Evolutionary conservation across 2,797 vertebrate genomes (phyloP), one percentile per base, ranked within the genome.

Genomic region (Cephalopachus bancanus): DNA sequence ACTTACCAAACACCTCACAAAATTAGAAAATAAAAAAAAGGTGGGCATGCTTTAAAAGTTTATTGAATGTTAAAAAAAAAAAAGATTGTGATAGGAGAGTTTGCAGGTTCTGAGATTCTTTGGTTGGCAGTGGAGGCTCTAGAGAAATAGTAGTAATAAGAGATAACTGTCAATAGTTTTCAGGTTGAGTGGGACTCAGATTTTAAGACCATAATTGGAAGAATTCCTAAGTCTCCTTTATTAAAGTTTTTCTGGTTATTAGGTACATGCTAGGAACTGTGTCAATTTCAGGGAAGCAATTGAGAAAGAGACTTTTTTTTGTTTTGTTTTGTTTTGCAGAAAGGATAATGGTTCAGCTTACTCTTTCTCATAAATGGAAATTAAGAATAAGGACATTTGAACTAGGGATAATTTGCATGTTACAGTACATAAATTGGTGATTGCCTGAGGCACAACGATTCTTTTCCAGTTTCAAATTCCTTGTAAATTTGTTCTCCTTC

Each of bases 251-350:
- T 80, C 65, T n/a, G 15, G 85, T 16, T 26, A 7, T 26, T 28
- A 69, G 37, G 64, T 59, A 79, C 14, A 19, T 71, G 60, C 37
- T 74, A 51, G 84, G 24, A 49, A 30, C 28, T 7, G 1, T 59
- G 83, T 10, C 24, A 62, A 22, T 91, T 94, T 85, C 53, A 93
- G 83, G 74, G 59, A 86, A 95, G 33, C 51, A 83, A 44, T 1
- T 89, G 33, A 86, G 55, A 89, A 95, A 88, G 51, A 86, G 60
- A 9, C 20, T 76, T 90, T 96, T 96, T 30, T 44, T 44, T 44
- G 44, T 44, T 44, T 44, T 44, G 44, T 44, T 44, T 44, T 37
- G 37, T 67, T 96, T 93, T 95, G 57, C 72, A 83, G 69, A 86
- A 69, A 86, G 30, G n/a, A 75, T 37, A 60, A 53, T 76, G 55